phyloP scores from a whole-genome alignment of 2,888 invertebrate genomes.

The Cyclophora albipunctata region DNA sequence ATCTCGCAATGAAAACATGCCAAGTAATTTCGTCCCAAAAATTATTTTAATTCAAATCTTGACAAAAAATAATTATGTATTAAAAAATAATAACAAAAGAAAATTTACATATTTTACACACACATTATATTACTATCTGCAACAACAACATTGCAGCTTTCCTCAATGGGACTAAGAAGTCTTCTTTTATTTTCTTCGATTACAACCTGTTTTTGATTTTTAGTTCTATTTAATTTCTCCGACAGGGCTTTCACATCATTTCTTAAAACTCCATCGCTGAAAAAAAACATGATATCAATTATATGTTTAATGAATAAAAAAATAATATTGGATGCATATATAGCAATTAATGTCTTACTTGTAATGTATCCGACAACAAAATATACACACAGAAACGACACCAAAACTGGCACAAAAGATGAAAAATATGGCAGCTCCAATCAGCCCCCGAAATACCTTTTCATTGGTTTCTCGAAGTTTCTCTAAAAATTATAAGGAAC shows the following conservation, averaged over 20 bases:
- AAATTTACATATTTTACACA: constrained; percentile 1
- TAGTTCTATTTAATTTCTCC: background rate
- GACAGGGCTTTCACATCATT: background rate
- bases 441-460: constrained; percentile 13
- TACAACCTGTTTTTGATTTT: background rate
- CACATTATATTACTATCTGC: constrained; percentile 16
- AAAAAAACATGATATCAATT: background rate
- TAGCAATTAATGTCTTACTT: constrained; percentile 10
- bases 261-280: background rate
- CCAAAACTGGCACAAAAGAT: constrained; percentile 12
- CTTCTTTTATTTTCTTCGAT: constrained; percentile 1
- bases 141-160: constrained; percentile 18
- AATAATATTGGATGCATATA: background rate
- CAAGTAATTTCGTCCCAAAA: no score
- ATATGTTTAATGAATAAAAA: background rate
- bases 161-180: constrained; percentile 6
- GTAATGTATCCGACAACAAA: constrained; percentile 14
- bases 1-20: no score
- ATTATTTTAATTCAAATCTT: no score
- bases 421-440: constrained; percentile 14
- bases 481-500: constrained; percentile 4
- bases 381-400: constrained; percentile 13
- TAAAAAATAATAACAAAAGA: background rate
- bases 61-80: background rate
- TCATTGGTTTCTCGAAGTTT: constrained; percentile 9